A percentile compares a stretch with the other conserved stretches of the same genome.
These are phyloP conservation scores for Neolamprologus longior DNA, from an alignment of 2,113 vertebrate genomes.

Conservation along the genomic window DNA sequence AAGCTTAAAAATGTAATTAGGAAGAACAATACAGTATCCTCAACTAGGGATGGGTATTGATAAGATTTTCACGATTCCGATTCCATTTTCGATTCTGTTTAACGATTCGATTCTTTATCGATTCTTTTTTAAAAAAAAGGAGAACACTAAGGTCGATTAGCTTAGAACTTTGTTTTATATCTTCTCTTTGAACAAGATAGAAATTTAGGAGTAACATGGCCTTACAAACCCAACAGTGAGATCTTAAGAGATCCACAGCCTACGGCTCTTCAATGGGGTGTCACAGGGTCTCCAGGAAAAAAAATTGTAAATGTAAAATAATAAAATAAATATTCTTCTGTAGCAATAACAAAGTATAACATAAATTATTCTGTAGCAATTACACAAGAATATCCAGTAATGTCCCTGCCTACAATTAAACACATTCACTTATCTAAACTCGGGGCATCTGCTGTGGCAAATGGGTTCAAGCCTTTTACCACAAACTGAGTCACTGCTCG, in stretches of 20 bases:
- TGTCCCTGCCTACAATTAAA: not conserved
- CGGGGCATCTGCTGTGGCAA: too few species aligned
- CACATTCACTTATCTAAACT: fast-evolving
- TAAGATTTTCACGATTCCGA: fast-evolving
- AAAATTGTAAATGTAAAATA: not conserved
- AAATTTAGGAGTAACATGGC: not conserved
- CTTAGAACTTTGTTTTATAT: not conserved
- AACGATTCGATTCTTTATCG: not conserved
- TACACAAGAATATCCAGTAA: not conserved
- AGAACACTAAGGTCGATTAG: not conserved
- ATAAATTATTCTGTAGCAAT: not conserved
- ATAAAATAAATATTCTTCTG: not conserved
- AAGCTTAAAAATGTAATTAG: not conserved
- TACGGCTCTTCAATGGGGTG: fast-evolving
- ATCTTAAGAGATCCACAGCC: not conserved
- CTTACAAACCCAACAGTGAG: not conserved
- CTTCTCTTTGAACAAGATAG: not conserved
- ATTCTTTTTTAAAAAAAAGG: not conserved
- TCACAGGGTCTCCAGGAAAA: fast-evolving
- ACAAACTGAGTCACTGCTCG: fast-evolving
- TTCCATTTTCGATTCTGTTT: not conserved
- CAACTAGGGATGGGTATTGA: not conserved
- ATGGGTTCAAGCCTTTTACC: fast-evolving
- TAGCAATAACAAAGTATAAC: not conserved
- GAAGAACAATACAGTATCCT: not conserved